Evolutionary conservation across 2,113 vertebrate species (phyloP).

Genomic region (Cyprinus carpio): DNA sequence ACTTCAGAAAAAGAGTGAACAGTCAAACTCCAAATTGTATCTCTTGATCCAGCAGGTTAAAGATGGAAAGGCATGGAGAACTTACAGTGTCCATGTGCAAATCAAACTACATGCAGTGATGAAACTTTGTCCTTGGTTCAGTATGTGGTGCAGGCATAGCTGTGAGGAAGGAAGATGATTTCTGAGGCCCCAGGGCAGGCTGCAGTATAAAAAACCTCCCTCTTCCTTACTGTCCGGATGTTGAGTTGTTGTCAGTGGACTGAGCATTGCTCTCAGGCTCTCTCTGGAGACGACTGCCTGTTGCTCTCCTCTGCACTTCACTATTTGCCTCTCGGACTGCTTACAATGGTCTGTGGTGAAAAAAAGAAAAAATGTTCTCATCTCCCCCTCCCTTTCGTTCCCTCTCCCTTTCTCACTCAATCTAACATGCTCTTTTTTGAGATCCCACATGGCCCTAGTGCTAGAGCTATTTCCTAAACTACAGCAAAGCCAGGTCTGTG

Average conservation of each 20-base stretch:
- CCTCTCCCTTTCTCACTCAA: background rate
- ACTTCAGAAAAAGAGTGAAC: background rate
- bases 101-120: conserved; percentile 52
- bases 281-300: conserved; percentile 67
- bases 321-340: conserved; percentile 76
- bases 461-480: conserved; percentile 54
- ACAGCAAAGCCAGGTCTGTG: conserved; percentile 43
- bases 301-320: conserved; percentile 67
- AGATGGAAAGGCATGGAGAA: conserved; percentile 14
- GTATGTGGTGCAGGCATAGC: conserved; percentile 52
- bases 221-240: conserved; percentile 63
- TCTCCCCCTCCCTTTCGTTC: conserved; percentile 53
- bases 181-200: conserved; percentile 35
- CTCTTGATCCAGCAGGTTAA: conserved; percentile 64
- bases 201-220: conserved; percentile 61
- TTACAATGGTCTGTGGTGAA: conserved; percentile 78
- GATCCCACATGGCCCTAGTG: conserved; percentile 82
- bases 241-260: conserved; percentile 62
- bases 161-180: conserved; percentile 31
- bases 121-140: conserved; percentile 54
- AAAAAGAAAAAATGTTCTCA: conserved; percentile 63
- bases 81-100: conserved; percentile 54
- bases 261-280: conserved; percentile 73
- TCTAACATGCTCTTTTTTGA: conserved; percentile 49
- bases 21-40: conserved; percentile 32